A percentile compares a stretch with the other conserved stretches of the same genome.
Evolutionary conservation across 2,888 invertebrate species (phyloP).

Genomic region (Gibbula magus): DNA sequence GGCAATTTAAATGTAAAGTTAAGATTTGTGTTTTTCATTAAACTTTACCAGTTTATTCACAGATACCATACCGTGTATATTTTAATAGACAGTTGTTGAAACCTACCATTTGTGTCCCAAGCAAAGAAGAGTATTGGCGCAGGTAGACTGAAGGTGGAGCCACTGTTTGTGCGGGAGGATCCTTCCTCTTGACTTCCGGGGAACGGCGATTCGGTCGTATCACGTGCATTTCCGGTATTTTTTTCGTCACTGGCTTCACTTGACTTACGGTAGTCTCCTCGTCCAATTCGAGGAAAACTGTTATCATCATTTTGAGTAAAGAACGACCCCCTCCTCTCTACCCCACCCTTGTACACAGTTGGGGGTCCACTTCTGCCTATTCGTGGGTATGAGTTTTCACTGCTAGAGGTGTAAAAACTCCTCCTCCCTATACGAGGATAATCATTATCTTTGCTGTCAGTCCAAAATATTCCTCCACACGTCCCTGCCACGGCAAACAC

Average conservation of each 20-base stretch:
- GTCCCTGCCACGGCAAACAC: conserved; percentile 30
- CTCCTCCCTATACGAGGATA: conserved; percentile 44
- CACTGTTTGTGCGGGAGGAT: background rate
- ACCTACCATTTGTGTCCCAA: conserved; percentile 14
- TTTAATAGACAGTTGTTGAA: no score
- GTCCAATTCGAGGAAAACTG: conserved; percentile 31
- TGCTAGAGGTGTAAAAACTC: conserved; percentile 39
- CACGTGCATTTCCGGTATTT: background rate
- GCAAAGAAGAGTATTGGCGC: conserved; percentile 10
- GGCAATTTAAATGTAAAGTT: no score
- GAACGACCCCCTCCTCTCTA: conserved; percentile 5
- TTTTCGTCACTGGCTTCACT: background rate
- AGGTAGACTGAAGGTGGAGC: background rate
- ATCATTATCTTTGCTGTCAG: conserved; percentile 42
- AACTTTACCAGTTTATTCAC: no score
- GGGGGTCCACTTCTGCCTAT: conserved; percentile 35
- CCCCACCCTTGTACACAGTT: background rate
- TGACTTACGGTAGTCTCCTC: background rate
- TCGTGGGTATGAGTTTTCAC: conserved; percentile 40
- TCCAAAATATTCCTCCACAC: conserved; percentile 45
- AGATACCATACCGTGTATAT: no score
- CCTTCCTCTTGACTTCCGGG: background rate
- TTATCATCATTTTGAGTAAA: conserved; percentile 34
- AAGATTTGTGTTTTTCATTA: no score
- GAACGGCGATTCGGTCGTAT: background rate